Base-by-base conservation (phyloP, 2,888 invertebrate genomes). In the Eutolmus rufibarbis region DNA sequence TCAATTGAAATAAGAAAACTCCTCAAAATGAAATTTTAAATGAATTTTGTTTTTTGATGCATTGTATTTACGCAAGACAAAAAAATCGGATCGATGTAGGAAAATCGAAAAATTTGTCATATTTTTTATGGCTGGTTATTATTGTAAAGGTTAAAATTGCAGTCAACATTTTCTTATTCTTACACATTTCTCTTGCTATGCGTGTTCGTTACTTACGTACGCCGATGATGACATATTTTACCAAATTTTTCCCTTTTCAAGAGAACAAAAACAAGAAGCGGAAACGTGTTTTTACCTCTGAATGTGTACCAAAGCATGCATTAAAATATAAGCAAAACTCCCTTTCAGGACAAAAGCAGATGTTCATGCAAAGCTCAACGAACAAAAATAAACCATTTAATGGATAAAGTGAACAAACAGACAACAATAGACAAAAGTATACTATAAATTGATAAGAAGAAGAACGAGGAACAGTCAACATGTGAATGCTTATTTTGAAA, bases 401-500 rank as follows among this genome's bases (percentile, higher is more conserved):
- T 40, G 46, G 9, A 79, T 16, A 81, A 81, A 51, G 46, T 28
- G 66, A 23, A 12, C 56, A 81, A 51, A 81, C 46, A 79, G 28
- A 40, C 76, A 51, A 40, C 1, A 37, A 84, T 31, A 37, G 43
- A 84, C 19, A 46, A 40, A 34, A 43, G 12, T 16, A 43, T 7
- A 79, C 16, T 79, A 40, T 79, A 40, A 46, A 56, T 7, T 51
- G 51, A 34, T 51, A 81, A 28, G 43, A 81, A 51, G 43, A 23
- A 46, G 43, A 87, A 87, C 82, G 43, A 87, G 34, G 74, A 66
- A 81, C 81, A 81, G 43, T 31, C 23, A 51, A 78, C 37, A 23
- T 16, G 31, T 51, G 51, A 84, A 23, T 66, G 34, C 37, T 66
- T 46, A 9, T 46, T 76, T 76, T 28, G 40, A 57, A 87, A 81